Evolutionary conservation across 1,140 invertebrate genomes (phyloP).

Genomic region (Drosophila carrolli): DNA sequence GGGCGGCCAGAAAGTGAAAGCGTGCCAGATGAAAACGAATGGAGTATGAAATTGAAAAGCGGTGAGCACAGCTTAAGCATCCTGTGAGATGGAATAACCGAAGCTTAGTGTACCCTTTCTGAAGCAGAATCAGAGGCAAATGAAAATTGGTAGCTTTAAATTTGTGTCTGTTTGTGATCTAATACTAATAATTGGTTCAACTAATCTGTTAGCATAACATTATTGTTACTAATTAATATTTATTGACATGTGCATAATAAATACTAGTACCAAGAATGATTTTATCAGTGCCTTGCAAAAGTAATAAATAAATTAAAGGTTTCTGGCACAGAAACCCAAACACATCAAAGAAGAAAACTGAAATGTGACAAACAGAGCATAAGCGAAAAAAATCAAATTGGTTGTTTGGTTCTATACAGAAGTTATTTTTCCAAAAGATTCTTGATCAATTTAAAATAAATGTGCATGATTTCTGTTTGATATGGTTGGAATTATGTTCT

Average conservation of each 20-base stretch:
- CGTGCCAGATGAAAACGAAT: slow-evolving; percentile 67
- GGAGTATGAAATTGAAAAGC: slow-evolving; percentile 81
- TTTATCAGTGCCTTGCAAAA: no score
- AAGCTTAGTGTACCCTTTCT: not conserved
- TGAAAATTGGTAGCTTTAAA: no score
- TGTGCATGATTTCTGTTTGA: slow-evolving; percentile 22
- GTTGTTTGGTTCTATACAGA: not conserved
- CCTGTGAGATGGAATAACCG: not conserved
- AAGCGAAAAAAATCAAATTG: not conserved
- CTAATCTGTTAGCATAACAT: no score
- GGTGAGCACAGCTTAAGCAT: slow-evolving; percentile 40
- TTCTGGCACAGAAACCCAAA: not conserved
- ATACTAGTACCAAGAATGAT: no score
- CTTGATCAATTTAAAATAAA: not conserved
- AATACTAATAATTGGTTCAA: no score
- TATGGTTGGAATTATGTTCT: slow-evolving; percentile 28
- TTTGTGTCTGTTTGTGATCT: no score
- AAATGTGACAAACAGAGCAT: not conserved
- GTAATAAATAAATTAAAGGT: not conserved
- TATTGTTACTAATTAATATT: no score
- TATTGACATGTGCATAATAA: no score
- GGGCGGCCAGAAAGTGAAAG: slow-evolving; percentile 33
- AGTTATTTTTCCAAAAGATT: no score
- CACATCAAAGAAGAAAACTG: not conserved
- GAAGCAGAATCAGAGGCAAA: no score